Base-by-base conservation (phyloP, 2,113 vertebrate species). In the Gallinago paraguaiae region DNA sequence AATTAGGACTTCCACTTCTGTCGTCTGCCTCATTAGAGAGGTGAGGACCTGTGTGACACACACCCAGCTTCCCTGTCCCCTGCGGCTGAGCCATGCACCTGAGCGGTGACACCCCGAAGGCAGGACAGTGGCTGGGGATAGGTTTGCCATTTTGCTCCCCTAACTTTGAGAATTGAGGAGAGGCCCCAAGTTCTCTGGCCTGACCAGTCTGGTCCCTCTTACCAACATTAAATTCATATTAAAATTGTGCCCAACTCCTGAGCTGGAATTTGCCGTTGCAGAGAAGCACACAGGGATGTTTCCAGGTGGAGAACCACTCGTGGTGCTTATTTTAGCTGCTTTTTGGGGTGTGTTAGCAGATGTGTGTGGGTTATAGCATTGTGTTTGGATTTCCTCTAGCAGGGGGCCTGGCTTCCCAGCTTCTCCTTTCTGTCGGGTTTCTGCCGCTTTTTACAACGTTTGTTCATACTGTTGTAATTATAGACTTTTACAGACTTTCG, bases 371-470 rank as follows among this genome's bases (percentile, higher is more conserved):
- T 56, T 72, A 6, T 4, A 57, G 54, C 25, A 31, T 7, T 46
- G 82, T 20, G n/a, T 67, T 60, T 88, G 70, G 82, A 60, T 63
- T 67, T 79, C 78, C 39, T 56, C 67, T 16, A 20, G 65, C 10
- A 20, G 54, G 57, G 63, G 79, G 25, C 43, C 71, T 30, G 46
- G 50, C n/a, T 68, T 86, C 67, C 35, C n/a, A 20, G 39, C 63
- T 88, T 72, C 60, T 68, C 69, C 65, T 79, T 70, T 83, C 71
- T 30, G 68, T 72, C 81, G 68, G 63, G 64, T 88, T 82, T 82
- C 76, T 88, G 51, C 63, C 79, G 48, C 70, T 48, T 92, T 84
- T 70, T 68, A 74, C 76, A 83, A 78, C 59, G 56, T 72, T 90
- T 37, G 4, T 68, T 90, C 41, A 31, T 74, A 31, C 50, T 37